phyloP scores from a whole-genome alignment of 2,113 vertebrate genomes.

The Ctenodactylus gundi region DNA sequence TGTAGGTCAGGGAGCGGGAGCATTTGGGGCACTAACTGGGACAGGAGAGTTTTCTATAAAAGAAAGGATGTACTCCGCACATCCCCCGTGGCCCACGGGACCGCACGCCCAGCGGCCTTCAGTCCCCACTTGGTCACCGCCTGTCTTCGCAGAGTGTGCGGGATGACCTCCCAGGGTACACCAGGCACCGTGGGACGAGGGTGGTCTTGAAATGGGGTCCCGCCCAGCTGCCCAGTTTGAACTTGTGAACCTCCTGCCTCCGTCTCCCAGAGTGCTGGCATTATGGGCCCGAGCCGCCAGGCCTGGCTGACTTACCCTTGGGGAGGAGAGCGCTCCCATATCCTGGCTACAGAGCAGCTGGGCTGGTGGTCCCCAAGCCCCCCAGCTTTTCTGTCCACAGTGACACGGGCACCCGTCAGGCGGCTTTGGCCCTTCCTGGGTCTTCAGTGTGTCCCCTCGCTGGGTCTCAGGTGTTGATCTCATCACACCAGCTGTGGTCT shows the following conservation, averaged over 20 bases:
- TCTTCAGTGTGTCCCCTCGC: no score
- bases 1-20: conserved; percentile 76
- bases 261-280: no score
- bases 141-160: fast-evolving
- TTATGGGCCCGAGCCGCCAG: no score
- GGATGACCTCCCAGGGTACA: neutral
- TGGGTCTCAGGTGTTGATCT: neutral
- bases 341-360: neutral
- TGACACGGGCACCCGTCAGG: neutral
- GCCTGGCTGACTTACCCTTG: no score
- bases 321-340: neutral
- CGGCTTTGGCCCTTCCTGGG: neutral
- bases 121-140: fast-evolving
- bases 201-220: no score
- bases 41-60: conserved; percentile 50
- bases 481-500: neutral
- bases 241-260: no score
- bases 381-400: neutral
- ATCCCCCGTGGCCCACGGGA: fast-evolving
- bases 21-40: conserved; percentile 78
- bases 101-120: neutral
- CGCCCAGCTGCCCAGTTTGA: no score
- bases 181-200: no score
- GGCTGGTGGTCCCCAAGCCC: neutral
- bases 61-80: neutral